Evolutionary conservation across 92 coral and sea anemone species (phyloP), one percentile per base, ranked within the genome.

Genomic region (Chrysogorgia sp.): DNA sequence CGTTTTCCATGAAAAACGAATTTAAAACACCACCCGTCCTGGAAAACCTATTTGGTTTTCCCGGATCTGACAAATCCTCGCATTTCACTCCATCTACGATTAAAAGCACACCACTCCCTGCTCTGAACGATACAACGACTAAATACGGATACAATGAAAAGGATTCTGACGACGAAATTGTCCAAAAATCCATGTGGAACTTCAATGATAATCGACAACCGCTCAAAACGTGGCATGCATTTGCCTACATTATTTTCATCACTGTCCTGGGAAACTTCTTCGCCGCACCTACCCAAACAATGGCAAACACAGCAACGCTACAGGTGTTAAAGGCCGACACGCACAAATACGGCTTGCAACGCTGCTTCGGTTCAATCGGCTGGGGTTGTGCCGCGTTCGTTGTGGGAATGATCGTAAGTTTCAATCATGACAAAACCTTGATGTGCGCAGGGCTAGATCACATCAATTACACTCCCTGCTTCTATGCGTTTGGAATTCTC

Each of bases 261-360:
- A 72, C 55, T 37, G 35, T 72, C 25, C 19, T 72, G 17, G 79
- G 79, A 47, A 47, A 47, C 15, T 47, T 47, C 2, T 12, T 47
- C 10, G 7, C 53, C 14, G 53, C 53, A 47, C 53, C 53, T 7
- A 15, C 53, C 15, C 53, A 47, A 15, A 47, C 53, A 7, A 47
- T 47, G 53, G 53, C 79, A 10, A 72, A 72, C 79, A 72, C 79
- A 31, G 79, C 65, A 20, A 72, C 79, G 25, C 65, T 72, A 9
- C 65, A 72, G 31, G 31, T 17, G 29, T 41, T 72, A 2, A 52
- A 28, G 23, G 52, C 59, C 23, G 65, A 72, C 2, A 72, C 65
- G 7, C 79, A 72, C 65, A 53, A 53, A 28, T 72, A 72, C 41
- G 79, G 79, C 33, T 21, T 33, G 33, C 79, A 72, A 34, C 47